These are phyloP conservation scores for Nothura maculosa DNA, from an alignment of 2,797 vertebrate genomes.

Conservation along the genomic window DNA sequence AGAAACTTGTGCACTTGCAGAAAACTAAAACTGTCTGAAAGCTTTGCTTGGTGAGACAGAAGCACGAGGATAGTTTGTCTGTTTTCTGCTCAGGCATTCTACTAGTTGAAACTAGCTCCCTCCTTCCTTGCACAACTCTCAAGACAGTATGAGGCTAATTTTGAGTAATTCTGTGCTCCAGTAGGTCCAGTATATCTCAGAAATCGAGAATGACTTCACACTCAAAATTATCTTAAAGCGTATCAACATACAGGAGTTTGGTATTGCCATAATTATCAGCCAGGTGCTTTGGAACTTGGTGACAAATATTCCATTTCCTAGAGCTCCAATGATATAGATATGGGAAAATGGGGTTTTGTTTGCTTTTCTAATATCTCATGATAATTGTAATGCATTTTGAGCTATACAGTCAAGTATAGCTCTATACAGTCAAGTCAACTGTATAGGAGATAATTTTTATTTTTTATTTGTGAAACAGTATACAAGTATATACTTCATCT, in stretches of 20 bases:
- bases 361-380: not conserved
- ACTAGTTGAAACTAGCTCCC: not conserved
- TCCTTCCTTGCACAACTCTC: not conserved
- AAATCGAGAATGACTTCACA: not conserved
- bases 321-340: not conserved
- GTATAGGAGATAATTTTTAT: not conserved
- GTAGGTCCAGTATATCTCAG: not conserved
- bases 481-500: not conserved
- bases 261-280: not conserved
- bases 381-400: not conserved
- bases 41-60: not conserved
- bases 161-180: not conserved
- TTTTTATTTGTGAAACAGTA: not conserved
- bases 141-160: not conserved
- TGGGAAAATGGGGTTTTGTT: not conserved
- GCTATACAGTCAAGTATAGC: no score
- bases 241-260: not conserved
- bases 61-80: not conserved
- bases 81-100: not conserved
- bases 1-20: not conserved
- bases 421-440: not conserved
- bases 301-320: not conserved
- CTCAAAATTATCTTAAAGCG: rapidly evolving
- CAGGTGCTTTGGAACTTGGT: not conserved
- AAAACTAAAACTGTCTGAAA: not conserved